Evolutionary conservation across 2,888 invertebrate species (phyloP).

Genomic region (Pristionchus arcanus): DNA sequence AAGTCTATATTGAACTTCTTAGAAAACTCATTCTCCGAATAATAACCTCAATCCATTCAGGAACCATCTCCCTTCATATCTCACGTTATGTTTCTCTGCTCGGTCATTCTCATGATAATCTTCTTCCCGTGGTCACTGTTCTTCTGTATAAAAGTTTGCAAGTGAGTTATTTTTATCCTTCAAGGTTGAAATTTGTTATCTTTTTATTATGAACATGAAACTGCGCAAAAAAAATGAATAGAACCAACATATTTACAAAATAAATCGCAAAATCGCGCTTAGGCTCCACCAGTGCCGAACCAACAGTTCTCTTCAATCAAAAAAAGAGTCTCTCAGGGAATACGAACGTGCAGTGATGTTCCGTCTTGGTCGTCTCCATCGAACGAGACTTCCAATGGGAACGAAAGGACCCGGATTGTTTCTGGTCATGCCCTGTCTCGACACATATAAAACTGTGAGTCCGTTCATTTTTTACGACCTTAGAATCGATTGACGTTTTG

Average conservation of each 20-base stretch:
- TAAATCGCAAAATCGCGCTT: no score
- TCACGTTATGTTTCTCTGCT: conserved; percentile 71
- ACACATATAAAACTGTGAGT: conserved; percentile 83
- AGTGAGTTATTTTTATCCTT: conserved; percentile 64
- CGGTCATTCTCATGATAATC: conserved; percentile 72
- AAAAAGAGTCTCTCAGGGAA: conserved; percentile 70
- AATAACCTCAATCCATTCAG: conserved; percentile 54
- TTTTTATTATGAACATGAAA: not conserved
- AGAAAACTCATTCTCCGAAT: no score
- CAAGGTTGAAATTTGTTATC: not conserved
- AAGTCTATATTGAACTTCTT: no score
- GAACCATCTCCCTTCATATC: conserved; percentile 73
- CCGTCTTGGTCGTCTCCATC: conserved; percentile 86
- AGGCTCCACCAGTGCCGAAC: no score
- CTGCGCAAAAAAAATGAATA: no score
- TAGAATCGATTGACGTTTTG: no score
- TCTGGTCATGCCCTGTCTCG: conserved; percentile 96
- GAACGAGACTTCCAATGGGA: conserved; percentile 80
- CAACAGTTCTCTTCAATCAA: no score
- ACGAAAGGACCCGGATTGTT: conserved; percentile 90
- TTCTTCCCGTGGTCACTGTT: conserved; percentile 77
- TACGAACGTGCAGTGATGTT: conserved; percentile 91
- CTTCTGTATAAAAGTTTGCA: conserved; percentile 77
- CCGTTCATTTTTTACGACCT: not conserved
- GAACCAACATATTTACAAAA: no score